Base-by-base conservation (phyloP, 2,888 invertebrate genomes). In the Dioctria rufipes region DNA sequence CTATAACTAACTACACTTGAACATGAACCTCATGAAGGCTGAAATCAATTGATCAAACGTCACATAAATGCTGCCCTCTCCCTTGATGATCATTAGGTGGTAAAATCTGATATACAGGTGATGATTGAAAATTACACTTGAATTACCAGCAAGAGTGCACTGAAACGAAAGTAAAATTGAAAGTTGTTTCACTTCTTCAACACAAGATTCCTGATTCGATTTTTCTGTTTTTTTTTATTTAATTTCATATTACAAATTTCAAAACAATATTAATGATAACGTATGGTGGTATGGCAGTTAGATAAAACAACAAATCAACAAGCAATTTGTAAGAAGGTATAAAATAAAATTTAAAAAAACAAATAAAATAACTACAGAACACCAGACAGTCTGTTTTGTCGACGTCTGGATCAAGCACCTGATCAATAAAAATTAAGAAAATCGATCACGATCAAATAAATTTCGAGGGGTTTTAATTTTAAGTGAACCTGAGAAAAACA, bases 91-190 rank as follows among this genome's bases (percentile, higher is more conserved):
- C 13, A 13, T 13, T 63, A 63, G 5, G 13, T 39, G 6, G 5
- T 58, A 37, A 25, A 60, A 65, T 65, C 37, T n/a, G 1, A 8
- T 67, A 5, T 9, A 71, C 54, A 37, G 40, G 13, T n/a, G 54
- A 13, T 39, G 46, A 46, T 46, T 8, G 8, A 46, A 46, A 46
- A 8, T 51, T n/a, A 5, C 71, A 71, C 71, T 71, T 71, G 9
- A 51, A 51, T 39, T 49, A 42, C 46, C 25, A 25, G 9, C 8
- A 9, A 37, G 51, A 25, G 25, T 71, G 54, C 71, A 71, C 71
- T 40, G 71, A 71, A 71, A 39, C 40, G 71, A 71, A 71, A 71
- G 71, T 71, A 71, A 71, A 71, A 71, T 71, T 51, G 71, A 71
- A 71, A 71, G 71, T 71, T 71, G 71, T 51, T 54, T 71, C 46